Base-by-base conservation (phyloP, 1,140 invertebrate genomes). In the Carposina sasakii region DNA sequence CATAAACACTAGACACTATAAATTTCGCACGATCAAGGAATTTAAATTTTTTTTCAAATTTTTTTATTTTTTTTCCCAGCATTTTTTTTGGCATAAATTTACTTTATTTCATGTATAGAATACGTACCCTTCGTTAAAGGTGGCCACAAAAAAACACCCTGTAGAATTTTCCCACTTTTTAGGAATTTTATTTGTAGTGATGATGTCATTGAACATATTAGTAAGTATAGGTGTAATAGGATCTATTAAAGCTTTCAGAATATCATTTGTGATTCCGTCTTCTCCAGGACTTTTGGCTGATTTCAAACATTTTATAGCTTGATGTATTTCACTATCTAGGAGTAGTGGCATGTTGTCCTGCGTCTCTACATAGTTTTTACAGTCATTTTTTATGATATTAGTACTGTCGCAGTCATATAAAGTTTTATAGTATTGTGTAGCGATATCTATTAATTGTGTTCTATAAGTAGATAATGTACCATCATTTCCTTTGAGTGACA, bases 81-180 rank as follows among this genome's bases (percentile, higher is more conserved):
- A n/a, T n/a, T n/a, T n/a, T n/a, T n/a, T n/a, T n/a, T n/a, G n/a
- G n/a, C n/a, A n/a, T n/a, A n/a, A n/a, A n/a, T n/a, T n/a, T n/a
- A n/a, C n/a, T n/a, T n/a, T n/a, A n/a, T n/a, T n/a, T n/a, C n/a
- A n/a, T n/a, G n/a, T n/a, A n/a, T n/a, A n/a, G n/a, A n/a, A n/a
- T n/a, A n/a, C n/a, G n/a, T n/a, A n/a, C n/a, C n/a, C n/a, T n/a
- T n/a, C n/a, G n/a, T n/a, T n/a, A n/a, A n/a, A n/a, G n/a, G n/a
- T n/a, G n/a, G n/a, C n/a, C n/a, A n/a, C n/a, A n/a, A n/a, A n/a
- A n/a, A n/a, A n/a, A n/a, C n/a, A n/a, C n/a, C n/a, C n/a, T 3
- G 41, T 43, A 23, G 48, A 33, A 13, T 34, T 37, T 4, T 21
- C 44, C 57, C 57, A 60, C 15, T 48, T 36, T 2, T 24, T 13